These are phyloP conservation scores for Dasypolia templi DNA, from an alignment of 2,888 invertebrate genomes.

Conservation along the genomic window DNA sequence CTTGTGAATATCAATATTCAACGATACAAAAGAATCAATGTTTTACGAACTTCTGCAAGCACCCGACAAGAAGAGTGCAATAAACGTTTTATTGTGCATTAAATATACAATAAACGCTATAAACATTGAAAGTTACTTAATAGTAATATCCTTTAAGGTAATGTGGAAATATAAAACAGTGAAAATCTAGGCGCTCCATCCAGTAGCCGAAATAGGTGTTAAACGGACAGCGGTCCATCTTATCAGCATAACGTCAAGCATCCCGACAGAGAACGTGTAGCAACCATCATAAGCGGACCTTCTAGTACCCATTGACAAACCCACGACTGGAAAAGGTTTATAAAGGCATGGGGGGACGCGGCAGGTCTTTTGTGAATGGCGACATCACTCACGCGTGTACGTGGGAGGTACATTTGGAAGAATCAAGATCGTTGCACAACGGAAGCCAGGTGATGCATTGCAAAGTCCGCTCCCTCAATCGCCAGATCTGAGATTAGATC, in stretches of 20 bases:
- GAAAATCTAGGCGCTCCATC: conserved; percentile 72
- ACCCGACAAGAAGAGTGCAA: conserved; percentile 48
- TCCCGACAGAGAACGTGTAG: conserved; percentile 73
- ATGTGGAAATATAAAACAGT: conserved; percentile 59
- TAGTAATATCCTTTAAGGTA: conserved; percentile 50
- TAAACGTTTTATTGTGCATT: conserved; percentile 66
- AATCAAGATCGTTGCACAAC: conserved; percentile 88
- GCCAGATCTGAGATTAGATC: conserved; percentile 85
- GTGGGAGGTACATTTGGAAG: conserved; percentile 87
- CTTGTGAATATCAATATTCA: conserved; percentile 37
- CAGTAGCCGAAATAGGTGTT: conserved; percentile 85
- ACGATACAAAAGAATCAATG: conserved; percentile 54
- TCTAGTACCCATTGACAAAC: conserved; percentile 60
- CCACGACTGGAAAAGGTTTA: conserved; percentile 58
- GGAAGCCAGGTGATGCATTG: conserved; percentile 89
- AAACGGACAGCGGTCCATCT: conserved; percentile 81
- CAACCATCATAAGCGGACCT: conserved; percentile 72
- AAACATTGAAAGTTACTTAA: conserved; percentile 58
- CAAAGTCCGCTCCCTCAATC: conserved; percentile 83
- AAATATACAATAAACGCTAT: conserved; percentile 64
- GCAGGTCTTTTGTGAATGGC: conserved; percentile 76
- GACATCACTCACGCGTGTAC: conserved; percentile 81
- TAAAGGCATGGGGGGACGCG: conserved; percentile 56
- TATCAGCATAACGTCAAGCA: conserved; percentile 81
- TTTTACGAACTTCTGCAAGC: conserved; percentile 49